These are phyloP conservation scores for Chirona hameri DNA, from an alignment of 2,888 invertebrate genomes.

Conservation along the genomic window DNA sequence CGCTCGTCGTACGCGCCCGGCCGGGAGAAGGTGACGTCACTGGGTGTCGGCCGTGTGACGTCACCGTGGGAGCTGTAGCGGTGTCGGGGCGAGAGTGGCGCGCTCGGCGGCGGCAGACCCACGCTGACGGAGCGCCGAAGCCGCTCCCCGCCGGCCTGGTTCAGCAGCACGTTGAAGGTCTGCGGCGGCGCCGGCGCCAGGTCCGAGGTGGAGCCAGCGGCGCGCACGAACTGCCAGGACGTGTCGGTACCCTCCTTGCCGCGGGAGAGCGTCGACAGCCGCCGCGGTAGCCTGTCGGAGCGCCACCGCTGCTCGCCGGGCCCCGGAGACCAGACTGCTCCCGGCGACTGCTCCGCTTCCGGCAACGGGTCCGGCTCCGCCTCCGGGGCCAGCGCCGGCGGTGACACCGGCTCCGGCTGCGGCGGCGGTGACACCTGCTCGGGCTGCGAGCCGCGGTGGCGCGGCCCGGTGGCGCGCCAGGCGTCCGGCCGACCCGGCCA, in stretches of 20 bases:
- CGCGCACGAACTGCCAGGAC: conserved; percentile 35
- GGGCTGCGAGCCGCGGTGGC: not conserved
- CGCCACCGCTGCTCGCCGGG: not conserved
- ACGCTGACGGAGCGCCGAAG: not conserved
- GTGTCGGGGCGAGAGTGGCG: not conserved
- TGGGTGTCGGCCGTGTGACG: not conserved
- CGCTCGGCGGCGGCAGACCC: not conserved
- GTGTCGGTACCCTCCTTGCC: conserved; percentile 35
- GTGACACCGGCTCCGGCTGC: not conserved
- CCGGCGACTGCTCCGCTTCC: not conserved
- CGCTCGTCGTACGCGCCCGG: not conserved
- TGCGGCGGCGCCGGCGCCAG: not conserved
- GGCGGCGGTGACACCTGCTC: not conserved
- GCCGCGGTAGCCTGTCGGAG: not conserved
- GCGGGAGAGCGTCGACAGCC: not conserved
- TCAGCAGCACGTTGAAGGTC: conserved; percentile 11
- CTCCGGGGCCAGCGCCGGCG: not conserved
- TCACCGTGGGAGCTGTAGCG: not conserved
- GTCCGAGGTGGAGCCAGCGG: not conserved
- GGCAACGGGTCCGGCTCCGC: not conserved
- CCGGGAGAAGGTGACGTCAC: not conserved
- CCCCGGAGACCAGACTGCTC: not conserved
- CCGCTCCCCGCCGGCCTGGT: not conserved
- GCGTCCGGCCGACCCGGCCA: conserved; percentile 13
- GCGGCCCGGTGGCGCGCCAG: not conserved